Percentiles rank a stretch among this genome's conserved stretches.
These are phyloP conservation scores for Malurus elegans DNA, from an alignment of 2,113 vertebrate genomes.

Conservation along the genomic window DNA sequence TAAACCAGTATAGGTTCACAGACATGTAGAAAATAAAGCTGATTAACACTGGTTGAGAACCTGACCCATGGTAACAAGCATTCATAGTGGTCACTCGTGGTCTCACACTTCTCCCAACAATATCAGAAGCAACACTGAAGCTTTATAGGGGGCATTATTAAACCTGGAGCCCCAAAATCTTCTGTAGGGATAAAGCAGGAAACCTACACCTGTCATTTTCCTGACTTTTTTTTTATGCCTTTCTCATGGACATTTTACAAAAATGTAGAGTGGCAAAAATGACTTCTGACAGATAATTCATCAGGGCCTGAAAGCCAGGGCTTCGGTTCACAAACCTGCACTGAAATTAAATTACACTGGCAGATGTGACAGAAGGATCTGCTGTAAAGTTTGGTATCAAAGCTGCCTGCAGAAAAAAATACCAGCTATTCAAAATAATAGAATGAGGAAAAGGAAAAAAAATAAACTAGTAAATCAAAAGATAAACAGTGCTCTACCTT, in stretches of 20 bases:
- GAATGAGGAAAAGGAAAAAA: neutral
- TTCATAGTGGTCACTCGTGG: neutral
- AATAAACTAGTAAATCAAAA: neutral
- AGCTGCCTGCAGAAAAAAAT: neutral
- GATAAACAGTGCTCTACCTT: neutral
- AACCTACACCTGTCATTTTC: neutral
- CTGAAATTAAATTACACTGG: neutral
- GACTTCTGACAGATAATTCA: neutral
- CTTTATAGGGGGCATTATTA: neutral
- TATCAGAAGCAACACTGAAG: neutral
- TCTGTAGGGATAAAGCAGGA: neutral
- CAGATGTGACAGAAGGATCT: neutral
- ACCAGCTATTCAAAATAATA: neutral
- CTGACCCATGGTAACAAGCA: fast-evolving
- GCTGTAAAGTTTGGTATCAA: neutral
- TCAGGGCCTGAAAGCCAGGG: neutral
- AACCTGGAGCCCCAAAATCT: neutral
- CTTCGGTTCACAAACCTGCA: neutral
- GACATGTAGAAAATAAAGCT: neutral
- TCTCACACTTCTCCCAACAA: neutral
- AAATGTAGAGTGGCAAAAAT: neutral
- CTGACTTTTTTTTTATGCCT: neutral
- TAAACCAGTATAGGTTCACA: neutral
- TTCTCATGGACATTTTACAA: neutral
- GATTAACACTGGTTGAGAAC: neutral